Conservation (phyloP, 2,113 vertebrate species). For the Pholis gunnellus region DNA sequence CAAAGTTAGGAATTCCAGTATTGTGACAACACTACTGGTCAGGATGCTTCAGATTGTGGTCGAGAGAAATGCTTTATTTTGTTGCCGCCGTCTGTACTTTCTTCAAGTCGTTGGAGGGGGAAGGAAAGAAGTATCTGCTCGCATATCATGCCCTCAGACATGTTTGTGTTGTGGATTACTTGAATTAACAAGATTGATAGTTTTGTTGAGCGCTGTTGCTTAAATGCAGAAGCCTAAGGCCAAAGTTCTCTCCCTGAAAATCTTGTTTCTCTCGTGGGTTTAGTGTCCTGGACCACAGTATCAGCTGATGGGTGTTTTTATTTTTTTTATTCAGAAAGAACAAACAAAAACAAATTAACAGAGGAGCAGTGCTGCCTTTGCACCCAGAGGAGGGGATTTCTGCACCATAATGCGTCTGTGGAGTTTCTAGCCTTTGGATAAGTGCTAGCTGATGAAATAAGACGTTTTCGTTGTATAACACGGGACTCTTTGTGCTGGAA, state of each 20-base stretch:
- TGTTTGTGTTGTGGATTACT: constrained; percentile 35
- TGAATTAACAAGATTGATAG: constrained; percentile 16
- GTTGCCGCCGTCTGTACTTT: constrained; percentile 1
- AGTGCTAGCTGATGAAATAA: constrained; percentile 36
- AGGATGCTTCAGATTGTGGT: neutral
- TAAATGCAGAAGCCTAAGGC: constrained; percentile 29
- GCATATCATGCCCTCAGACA: constrained; percentile 4
- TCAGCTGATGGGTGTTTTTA: constrained; percentile 45
- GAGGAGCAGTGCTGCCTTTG: constrained; percentile 32
- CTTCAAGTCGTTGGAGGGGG: neutral
- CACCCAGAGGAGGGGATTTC: constrained; percentile 33
- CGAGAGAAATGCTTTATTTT: neutral
- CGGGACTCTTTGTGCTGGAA: constrained; percentile 5
- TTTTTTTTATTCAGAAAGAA: constrained; percentile 43
- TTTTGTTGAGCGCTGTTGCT: constrained; percentile 27
- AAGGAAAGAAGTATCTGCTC: neutral
- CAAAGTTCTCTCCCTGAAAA: constrained; percentile 29
- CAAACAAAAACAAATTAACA: constrained; percentile 63
- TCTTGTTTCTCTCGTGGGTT: constrained; percentile 40
- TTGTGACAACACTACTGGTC: no score
- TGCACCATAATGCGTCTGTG: constrained; percentile 31
- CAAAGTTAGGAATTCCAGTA: neutral
- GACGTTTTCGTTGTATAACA: neutral
- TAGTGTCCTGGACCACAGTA: constrained; percentile 37
- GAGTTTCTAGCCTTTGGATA: constrained; percentile 27